These are phyloP conservation scores for Philopotamus ludificatus DNA, from an alignment of 1,140 invertebrate genomes.

Conservation along the genomic window DNA sequence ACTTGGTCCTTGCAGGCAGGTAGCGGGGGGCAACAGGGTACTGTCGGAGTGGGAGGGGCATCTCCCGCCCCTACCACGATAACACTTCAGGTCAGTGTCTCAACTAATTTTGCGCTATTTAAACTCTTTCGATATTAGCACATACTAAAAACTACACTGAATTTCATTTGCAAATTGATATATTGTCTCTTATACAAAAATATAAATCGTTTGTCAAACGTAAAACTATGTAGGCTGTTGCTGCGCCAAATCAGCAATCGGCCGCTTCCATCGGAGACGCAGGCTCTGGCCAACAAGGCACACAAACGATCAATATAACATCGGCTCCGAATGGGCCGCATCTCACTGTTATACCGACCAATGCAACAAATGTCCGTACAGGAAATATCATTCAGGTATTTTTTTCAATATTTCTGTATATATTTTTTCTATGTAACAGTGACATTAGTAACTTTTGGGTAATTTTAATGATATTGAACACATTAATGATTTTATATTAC, in stretches of 20 bases:
- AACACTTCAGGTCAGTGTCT: constrained; percentile 49
- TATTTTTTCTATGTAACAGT: too few relatives aligned
- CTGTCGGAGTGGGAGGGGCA: constrained; percentile 43
- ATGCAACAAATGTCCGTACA: constrained; percentile 46
- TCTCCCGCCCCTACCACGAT: constrained; percentile 49
- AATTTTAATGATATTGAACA: too few relatives aligned
- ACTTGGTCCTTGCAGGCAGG: constrained; percentile 43
- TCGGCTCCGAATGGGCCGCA: constrained; percentile 48
- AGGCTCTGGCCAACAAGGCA: constrained; percentile 43
- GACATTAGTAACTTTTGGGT: too few relatives aligned
- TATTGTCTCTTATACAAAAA: too few relatives aligned
- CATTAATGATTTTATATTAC: neutral
- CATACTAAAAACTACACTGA: neutral
- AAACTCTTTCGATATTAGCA: constrained; percentile 18
- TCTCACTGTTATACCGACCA: constrained; percentile 52
- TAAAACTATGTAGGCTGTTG: constrained; percentile 45
- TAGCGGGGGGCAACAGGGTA: constrained; percentile 47
- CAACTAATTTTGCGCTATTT: neutral
- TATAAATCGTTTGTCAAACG: too few relatives aligned
- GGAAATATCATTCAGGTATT: constrained; percentile 52
- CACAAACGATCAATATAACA: constrained; percentile 48
- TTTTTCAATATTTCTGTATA: neutral
- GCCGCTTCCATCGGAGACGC: constrained; percentile 42
- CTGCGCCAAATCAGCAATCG: constrained; percentile 45
- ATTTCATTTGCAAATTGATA: neutral